Conservation (phyloP, 2,113 vertebrate genomes). For the Taurulus bubalis region DNA sequence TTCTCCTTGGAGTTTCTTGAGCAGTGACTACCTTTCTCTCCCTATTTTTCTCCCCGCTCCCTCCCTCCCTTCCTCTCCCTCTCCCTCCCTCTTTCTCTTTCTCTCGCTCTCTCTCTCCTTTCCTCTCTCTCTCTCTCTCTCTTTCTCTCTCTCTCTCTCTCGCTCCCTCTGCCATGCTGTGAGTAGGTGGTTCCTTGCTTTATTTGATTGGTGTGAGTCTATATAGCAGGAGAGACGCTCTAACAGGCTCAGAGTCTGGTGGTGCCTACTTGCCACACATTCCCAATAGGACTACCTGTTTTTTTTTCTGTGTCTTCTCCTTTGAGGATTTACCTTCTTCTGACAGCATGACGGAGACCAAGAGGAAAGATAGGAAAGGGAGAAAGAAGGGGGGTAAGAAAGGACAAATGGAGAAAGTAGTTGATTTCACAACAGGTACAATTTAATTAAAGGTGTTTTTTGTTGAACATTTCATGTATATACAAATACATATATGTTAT, state of each 20-base stretch:
- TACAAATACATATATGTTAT: not conserved
- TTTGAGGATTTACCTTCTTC: slow-evolving; percentile 82
- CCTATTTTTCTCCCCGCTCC: slow-evolving; percentile 24
- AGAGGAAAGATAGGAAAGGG: slow-evolving; percentile 79
- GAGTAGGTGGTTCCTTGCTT: slow-evolving; percentile 84
- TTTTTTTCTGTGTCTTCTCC: slow-evolving; percentile 47
- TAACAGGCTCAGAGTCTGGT: slow-evolving; percentile 82
- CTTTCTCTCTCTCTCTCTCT: slow-evolving; percentile 39
- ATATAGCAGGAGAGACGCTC: slow-evolving; percentile 83
- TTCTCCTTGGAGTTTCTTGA: slow-evolving; percentile 32
- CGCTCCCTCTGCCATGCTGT: slow-evolving; percentile 66
- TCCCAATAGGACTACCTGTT: slow-evolving; percentile 78
- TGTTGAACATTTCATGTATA: slow-evolving; percentile 33
- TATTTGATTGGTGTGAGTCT: slow-evolving; percentile 83
- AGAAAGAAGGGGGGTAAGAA: slow-evolving; percentile 79
- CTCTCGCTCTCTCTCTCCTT: slow-evolving; percentile 61
- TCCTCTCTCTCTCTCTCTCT: slow-evolving; percentile 52
- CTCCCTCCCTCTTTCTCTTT: slow-evolving; percentile 52
- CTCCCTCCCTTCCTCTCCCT: slow-evolving; percentile 45
- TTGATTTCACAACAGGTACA: slow-evolving; percentile 79
- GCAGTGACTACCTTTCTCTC: slow-evolving; percentile 59
- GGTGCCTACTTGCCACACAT: slow-evolving; percentile 77
- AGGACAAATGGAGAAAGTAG: slow-evolving; percentile 74
- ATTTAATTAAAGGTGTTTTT: slow-evolving; percentile 39
- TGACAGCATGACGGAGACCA: slow-evolving; percentile 82